A percentile compares a stretch with the other conserved stretches of the same genome.
phyloP scores from a whole-genome alignment of 2,797 vertebrate species.

The Peromyscus melanophrys region DNA sequence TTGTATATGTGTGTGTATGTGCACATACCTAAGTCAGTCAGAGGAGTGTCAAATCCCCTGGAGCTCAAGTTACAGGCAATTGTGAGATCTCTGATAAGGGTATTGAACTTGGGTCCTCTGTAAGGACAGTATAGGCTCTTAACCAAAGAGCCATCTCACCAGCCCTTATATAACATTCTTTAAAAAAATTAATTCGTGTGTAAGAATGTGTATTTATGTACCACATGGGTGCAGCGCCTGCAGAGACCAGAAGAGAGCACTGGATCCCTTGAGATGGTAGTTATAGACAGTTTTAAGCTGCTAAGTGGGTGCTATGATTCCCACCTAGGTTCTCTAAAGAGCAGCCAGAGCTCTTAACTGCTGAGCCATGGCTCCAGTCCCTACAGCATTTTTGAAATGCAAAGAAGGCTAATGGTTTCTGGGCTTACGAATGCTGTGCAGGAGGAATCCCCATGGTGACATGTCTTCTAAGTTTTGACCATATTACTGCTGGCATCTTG shows the following conservation, averaged over 20 bases:
- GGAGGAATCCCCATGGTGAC: neutral
- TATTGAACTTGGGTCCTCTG: neutral
- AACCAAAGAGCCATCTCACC: neutral
- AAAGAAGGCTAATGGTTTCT: conserved; percentile 22
- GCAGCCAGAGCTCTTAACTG: neutral
- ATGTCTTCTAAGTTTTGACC: neutral
- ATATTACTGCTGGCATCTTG: neutral
- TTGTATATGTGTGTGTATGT: neutral
- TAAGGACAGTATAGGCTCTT: neutral
- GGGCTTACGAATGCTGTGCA: neutral
- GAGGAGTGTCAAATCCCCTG: neutral
- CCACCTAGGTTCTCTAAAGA: neutral
- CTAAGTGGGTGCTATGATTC: neutral
- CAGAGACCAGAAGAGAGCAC: neutral
- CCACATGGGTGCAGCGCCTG: neutral
- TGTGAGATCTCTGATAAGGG: neutral
- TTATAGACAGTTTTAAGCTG: neutral
- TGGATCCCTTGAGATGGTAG: neutral
- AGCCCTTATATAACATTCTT: neutral
- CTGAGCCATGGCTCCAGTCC: neutral
- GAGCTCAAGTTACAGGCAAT: neutral
- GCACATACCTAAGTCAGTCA: neutral
- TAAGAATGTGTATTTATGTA: neutral
- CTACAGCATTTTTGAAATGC: conserved; percentile 1
- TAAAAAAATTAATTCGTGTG: neutral